phyloP scores from a whole-genome alignment of 2,113 vertebrate species.

The Probosciger aterrimus region DNA sequence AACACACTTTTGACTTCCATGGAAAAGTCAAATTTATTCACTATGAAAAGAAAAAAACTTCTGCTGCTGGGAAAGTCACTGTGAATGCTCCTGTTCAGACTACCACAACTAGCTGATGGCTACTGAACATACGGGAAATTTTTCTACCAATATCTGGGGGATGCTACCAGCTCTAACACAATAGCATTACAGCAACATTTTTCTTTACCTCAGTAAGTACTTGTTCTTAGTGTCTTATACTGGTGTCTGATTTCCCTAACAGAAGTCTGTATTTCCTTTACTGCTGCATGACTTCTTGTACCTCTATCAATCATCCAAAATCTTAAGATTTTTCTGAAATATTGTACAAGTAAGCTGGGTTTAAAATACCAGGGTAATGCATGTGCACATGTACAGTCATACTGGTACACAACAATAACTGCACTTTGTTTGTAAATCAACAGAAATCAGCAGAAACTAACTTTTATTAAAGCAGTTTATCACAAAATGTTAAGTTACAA shows the following conservation, averaged over 20 bases:
- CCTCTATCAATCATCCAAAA: background rate
- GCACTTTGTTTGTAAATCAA: background rate
- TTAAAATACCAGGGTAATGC: background rate
- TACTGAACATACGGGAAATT: accelerated
- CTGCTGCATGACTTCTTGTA: background rate
- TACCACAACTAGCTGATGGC: background rate
- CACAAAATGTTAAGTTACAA: background rate
- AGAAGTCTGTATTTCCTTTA: background rate
- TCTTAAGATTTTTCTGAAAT: background rate
- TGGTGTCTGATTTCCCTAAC: background rate
- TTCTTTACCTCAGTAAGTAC: background rate
- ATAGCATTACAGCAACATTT: accelerated
- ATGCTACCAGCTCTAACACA: background rate
- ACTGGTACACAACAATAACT: background rate
- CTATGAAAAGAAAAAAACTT: background rate
- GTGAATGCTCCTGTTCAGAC: background rate
- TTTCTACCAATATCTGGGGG: background rate
- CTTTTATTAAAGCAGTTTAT: constrained; percentile 2
- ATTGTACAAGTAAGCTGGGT: background rate
- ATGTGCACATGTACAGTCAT: background rate
- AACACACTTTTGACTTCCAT: background rate
- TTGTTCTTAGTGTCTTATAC: background rate
- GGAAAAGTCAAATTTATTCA: background rate
- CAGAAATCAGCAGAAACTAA: background rate
- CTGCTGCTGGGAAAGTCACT: background rate